phyloP scores from a whole-genome alignment of 2,797 vertebrate genomes.

The Poecile montanus region DNA sequence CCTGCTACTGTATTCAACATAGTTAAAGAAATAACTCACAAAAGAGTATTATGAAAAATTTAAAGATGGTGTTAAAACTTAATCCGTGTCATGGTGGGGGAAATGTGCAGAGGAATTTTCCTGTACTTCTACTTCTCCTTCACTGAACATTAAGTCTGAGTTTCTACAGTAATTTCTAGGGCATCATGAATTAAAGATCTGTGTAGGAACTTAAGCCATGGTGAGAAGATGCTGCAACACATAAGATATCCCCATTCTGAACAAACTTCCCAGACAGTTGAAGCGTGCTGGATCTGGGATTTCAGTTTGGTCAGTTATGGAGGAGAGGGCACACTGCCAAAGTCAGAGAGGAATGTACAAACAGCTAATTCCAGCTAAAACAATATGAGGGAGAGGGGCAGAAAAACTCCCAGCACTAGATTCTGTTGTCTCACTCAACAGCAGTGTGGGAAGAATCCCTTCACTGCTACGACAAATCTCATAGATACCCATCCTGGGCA shows the following conservation, averaged over 20 bases:
- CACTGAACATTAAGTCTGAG: background rate
- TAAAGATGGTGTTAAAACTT: background rate
- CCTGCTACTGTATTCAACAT: background rate
- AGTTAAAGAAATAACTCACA: background rate
- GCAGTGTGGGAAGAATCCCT: background rate
- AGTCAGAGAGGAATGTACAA: conserved; percentile 10
- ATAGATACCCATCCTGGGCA: background rate
- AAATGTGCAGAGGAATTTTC: background rate
- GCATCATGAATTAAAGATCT: conserved; percentile 58
- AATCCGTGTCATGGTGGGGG: background rate
- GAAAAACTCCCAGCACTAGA: background rate
- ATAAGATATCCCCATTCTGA: background rate
- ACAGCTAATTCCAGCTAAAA: conserved; percentile 42
- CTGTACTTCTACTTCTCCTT: conserved; percentile 18
- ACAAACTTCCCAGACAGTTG: background rate
- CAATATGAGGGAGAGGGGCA: background rate
- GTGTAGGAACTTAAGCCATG: background rate
- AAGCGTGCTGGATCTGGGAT: background rate
- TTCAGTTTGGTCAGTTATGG: background rate
- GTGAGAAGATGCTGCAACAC: background rate
- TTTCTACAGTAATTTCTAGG: conserved; percentile 24
- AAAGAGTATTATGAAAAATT: conserved; percentile 10
- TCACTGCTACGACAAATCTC: rapidly evolving
- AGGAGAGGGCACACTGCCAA: conserved; percentile 27
- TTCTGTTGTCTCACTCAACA: background rate